These are phyloP conservation scores for Beris chalybata DNA, from an alignment of 2,888 invertebrate genomes.

Conservation along the genomic window DNA sequence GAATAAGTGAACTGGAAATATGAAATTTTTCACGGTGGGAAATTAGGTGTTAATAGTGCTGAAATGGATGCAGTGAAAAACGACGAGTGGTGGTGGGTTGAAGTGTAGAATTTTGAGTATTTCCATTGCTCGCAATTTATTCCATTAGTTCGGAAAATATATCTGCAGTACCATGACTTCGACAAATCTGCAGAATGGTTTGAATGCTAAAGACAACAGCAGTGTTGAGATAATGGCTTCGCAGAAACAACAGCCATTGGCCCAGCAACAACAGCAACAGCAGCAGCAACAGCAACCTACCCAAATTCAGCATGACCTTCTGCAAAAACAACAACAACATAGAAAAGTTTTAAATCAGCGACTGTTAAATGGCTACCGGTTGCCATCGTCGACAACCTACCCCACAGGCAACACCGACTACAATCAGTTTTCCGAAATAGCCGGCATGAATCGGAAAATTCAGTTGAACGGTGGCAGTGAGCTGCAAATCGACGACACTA, in stretches of 20 bases:
- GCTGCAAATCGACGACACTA: conserved; percentile 43
- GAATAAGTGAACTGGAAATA: no score
- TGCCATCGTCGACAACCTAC: conserved; percentile 22
- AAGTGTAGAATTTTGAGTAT: no score
- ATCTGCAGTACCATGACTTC: conserved; percentile 23
- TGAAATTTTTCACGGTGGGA: no score
- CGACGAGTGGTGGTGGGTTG: no score
- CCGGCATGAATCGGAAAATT: conserved; percentile 41
- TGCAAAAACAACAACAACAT: conserved; percentile 32
- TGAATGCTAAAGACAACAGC: conserved; percentile 20
- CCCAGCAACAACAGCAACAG: conserved; percentile 40
- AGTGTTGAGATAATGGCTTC: conserved; percentile 27
- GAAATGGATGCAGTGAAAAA: no score
- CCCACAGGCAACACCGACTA: background rate
- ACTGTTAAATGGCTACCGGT: conserved; percentile 38
- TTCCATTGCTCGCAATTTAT: no score
- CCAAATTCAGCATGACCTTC: conserved; percentile 16
- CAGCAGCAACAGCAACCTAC: conserved; percentile 48
- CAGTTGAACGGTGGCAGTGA: conserved; percentile 43
- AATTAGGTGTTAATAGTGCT: no score
- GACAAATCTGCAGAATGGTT: conserved; percentile 38
- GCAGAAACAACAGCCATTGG: conserved; percentile 27
- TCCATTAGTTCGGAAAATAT: no score
- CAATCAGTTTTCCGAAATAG: conserved; percentile 22
- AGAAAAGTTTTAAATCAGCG: conserved; percentile 38